phyloP scores from a whole-genome alignment of 2,888 invertebrate species.

The Acronicta psi region DNA sequence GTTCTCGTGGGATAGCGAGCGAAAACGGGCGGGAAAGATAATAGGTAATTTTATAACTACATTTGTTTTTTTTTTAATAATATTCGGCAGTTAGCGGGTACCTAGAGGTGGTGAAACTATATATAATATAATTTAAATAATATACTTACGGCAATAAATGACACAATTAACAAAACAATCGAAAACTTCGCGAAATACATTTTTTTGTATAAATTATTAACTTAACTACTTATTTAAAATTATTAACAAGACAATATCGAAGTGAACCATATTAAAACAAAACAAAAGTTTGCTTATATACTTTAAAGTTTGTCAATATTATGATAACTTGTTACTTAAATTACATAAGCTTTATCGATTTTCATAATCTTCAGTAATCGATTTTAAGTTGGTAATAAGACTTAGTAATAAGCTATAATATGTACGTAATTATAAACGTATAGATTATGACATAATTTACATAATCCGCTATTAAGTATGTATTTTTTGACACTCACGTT shows the following conservation, averaged over 20 bases:
- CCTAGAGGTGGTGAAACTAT: no score
- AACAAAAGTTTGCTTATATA: slow-evolving; percentile 16
- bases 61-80: no score
- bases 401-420: not conserved
- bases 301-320: slow-evolving; percentile 26
- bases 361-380: slow-evolving; percentile 29
- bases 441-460: not conserved
- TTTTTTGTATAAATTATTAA: slow-evolving; percentile 23
- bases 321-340: slow-evolving; percentile 21
- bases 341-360: slow-evolving; percentile 34
- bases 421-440: no score
- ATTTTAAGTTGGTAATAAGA: slow-evolving; percentile 4
- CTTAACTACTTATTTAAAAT: slow-evolving; percentile 3
- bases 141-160: slow-evolving; percentile 39
- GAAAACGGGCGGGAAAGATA: no score
- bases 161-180: slow-evolving; percentile 29
- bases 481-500: no score
- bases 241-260: slow-evolving; percentile 23
- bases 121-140: no score
- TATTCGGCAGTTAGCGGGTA: no score
- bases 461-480: not conserved
- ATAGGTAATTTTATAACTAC: no score
- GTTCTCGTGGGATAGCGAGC: no score
- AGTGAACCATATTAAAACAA: slow-evolving; percentile 17
- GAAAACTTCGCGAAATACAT: slow-evolving; percentile 47